Conservation (phyloP, 2,888 invertebrate genomes). For the Acleris holmiana region DNA sequence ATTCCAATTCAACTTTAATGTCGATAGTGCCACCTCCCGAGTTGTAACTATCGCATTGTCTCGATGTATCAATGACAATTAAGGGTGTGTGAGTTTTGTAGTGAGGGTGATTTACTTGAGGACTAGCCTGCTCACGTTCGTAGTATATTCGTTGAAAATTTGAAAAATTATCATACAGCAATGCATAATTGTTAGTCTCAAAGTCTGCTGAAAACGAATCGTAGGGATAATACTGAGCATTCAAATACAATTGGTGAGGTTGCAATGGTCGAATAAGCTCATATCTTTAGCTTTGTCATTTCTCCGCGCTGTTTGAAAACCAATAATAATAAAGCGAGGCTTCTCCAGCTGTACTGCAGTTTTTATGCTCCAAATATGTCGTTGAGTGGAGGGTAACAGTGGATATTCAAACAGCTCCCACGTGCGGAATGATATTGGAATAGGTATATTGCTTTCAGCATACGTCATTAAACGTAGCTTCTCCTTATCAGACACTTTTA, state of each 20-base stretch:
- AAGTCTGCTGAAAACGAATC: constrained; percentile 16
- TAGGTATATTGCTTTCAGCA: background rate
- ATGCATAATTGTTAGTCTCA: background rate
- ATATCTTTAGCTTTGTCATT: constrained; percentile 26
- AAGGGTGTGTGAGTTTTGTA: constrained; percentile 23
- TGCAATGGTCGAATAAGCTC: constrained; percentile 34
- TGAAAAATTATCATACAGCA: constrained; percentile 21
- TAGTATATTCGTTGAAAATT: constrained; percentile 30
- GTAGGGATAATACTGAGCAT: constrained; percentile 25
- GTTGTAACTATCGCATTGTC: constrained; percentile 27
- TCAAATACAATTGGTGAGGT: constrained; percentile 21
- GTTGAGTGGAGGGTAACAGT: constrained; percentile 2
- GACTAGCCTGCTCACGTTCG: constrained; percentile 7
- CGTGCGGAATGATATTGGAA: constrained; percentile 21
- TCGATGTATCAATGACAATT: constrained; percentile 27
- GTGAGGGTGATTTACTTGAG: constrained; percentile 4
- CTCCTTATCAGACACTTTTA: constrained; percentile 27
- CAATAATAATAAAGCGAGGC: constrained; percentile 33
- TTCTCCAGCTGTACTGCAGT: constrained; percentile 28
- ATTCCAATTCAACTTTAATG: constrained; percentile 32
- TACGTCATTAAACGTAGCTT: constrained; percentile 21
- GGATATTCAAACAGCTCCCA: constrained; percentile 28
- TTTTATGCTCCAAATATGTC: constrained; percentile 20
- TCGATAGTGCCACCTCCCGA: constrained; percentile 23
- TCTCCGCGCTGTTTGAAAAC: constrained; percentile 23